A percentile compares a stretch with the other conserved stretches of the same genome.
Evolutionary conservation across 2,888 invertebrate species (phyloP).

Genomic region (Hylaea fasciaria): DNA sequence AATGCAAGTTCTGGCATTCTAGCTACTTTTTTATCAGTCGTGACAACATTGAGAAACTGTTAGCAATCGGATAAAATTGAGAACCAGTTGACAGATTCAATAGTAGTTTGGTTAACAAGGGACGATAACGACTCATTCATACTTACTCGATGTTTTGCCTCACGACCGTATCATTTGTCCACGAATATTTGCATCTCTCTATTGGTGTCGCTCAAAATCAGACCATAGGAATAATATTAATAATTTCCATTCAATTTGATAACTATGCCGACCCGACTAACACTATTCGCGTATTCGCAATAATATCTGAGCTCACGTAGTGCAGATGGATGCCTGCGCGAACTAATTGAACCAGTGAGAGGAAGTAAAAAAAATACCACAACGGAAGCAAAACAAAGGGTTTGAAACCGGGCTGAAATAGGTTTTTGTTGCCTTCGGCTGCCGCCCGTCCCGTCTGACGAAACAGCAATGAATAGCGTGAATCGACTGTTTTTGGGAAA

Average conservation of each 20-base stretch:
- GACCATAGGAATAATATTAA: no score
- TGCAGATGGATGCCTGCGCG: conserved; percentile 24
- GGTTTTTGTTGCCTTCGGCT: conserved; percentile 52
- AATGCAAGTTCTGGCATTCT: no score
- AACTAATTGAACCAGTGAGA: conserved; percentile 56
- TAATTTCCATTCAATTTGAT: not conserved
- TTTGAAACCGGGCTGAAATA: conserved; percentile 49
- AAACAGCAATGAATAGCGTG: conserved; percentile 45
- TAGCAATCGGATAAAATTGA: no score
- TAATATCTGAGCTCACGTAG: conserved; percentile 6
- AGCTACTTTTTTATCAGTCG: no score
- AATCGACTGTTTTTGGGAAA: conserved; percentile 54
- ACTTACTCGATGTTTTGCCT: no score
- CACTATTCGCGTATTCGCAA: not conserved
- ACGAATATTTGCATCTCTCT: no score
- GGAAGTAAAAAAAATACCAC: conserved; percentile 47
- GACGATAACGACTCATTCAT: no score
- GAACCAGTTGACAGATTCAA: no score
- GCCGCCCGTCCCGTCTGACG: conserved; percentile 44
- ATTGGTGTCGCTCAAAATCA: no score
- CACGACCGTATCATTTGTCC: no score
- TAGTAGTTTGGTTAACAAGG: no score
- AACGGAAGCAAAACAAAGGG: conserved; percentile 49
- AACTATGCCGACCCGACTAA: not conserved
- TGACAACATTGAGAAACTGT: no score